Evolutionary conservation across 2,113 vertebrate genomes (phyloP).

Genomic region (Perca flavescens): DNA sequence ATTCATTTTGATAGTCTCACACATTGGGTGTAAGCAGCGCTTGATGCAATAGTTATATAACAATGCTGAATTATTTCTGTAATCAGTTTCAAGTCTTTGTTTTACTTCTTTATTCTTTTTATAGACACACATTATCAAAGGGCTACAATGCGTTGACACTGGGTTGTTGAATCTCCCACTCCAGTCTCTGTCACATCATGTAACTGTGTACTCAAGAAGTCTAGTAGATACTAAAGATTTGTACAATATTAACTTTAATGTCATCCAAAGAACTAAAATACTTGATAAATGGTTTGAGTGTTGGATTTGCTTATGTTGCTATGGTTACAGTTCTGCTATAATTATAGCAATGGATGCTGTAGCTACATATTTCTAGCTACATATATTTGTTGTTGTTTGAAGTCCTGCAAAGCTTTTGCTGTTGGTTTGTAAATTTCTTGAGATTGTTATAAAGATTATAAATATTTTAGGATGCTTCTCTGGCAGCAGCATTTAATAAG

Average conservation of each 20-base stretch:
- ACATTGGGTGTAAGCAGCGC: too few relatives aligned
- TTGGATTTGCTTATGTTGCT: slow-evolving; percentile 17
- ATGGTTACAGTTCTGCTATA: slow-evolving; percentile 15
- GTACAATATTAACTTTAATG: not conserved
- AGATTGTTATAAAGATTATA: not conserved
- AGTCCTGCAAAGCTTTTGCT: not conserved
- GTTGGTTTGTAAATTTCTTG: not conserved
- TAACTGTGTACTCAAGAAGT: not conserved
- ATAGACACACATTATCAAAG: not conserved
- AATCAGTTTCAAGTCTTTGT: slow-evolving; percentile 7
- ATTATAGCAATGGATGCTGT: not conserved
- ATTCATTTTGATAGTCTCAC: not conserved
- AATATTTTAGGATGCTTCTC: not conserved
- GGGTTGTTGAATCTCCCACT: not conserved
- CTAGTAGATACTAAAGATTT: not conserved
- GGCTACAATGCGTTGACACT: not conserved
- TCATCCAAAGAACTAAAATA: not conserved
- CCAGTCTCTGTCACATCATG: not conserved
- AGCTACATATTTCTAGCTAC: not conserved
- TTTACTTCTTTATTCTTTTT: slow-evolving; percentile 12
- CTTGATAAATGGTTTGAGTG: not conserved
- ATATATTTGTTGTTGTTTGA: not conserved
- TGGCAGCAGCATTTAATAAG: not conserved
- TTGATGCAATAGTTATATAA: not conserved
- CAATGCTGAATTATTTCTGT: slow-evolving; percentile 19